Conservation (phyloP, 1,140 invertebrate species). For the Cotesia chilonis region DNA sequence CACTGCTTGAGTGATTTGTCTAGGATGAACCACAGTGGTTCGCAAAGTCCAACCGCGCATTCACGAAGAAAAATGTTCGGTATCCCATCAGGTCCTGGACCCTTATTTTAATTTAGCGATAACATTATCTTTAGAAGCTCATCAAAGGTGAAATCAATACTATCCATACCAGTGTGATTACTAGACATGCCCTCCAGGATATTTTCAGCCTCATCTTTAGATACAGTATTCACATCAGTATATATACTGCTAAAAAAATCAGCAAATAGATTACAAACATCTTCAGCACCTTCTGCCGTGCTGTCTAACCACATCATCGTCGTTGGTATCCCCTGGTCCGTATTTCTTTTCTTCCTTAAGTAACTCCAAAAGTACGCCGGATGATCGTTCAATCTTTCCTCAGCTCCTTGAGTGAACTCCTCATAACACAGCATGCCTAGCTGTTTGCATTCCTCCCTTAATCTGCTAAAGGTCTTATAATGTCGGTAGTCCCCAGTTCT, state of each 20-base stretch:
- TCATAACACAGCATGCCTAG: not conserved
- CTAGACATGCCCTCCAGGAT: no score
- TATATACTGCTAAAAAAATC: not conserved
- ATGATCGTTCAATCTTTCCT: not conserved
- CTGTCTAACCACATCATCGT: not conserved
- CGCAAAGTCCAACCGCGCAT: not conserved
- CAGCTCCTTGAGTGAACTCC: not conserved
- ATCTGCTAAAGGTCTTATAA: not conserved
- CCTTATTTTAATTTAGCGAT: not conserved
- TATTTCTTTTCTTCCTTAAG: not conserved
- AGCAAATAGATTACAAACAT: constrained; percentile 1
- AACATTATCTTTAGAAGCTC: not conserved
- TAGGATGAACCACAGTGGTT: not conserved
- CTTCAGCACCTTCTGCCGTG: not conserved
- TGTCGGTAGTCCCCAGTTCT: not conserved
- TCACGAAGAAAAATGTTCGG: not conserved
- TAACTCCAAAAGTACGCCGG: not conserved
- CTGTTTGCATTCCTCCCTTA: not conserved
- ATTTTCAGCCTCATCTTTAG: no score
- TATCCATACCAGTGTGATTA: no score
- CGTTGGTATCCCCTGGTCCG: not conserved
- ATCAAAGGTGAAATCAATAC: not conserved
- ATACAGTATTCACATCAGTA: no score
- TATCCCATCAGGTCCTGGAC: not conserved
- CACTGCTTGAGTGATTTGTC: not conserved